Evolutionary conservation across 2,113 vertebrate species (phyloP).

Genomic region (Lophochroa leadbeateri): DNA sequence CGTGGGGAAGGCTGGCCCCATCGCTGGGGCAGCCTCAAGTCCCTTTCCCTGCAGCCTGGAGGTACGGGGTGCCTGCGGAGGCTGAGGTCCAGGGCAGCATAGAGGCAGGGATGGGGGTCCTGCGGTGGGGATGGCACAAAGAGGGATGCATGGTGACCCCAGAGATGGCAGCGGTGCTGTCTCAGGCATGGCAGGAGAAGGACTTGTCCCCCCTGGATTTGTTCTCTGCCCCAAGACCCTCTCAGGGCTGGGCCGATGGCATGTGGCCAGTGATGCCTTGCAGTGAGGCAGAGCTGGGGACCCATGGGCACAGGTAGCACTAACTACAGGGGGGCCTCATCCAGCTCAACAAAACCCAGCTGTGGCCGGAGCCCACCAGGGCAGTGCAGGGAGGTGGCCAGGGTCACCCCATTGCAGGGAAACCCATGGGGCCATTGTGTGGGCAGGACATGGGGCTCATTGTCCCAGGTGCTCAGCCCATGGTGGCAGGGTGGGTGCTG

Average conservation of each 20-base stretch:
- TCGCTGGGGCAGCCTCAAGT: rapidly evolving
- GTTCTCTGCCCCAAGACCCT: not conserved
- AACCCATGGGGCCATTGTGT: rapidly evolving
- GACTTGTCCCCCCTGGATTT: not conserved
- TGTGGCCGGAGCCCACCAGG: not conserved
- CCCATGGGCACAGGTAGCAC: not conserved
- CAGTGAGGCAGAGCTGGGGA: not conserved
- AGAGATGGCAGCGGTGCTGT: not conserved
- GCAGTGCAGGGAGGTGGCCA: rapidly evolving
- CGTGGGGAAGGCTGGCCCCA: rapidly evolving
- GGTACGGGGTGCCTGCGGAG: rapidly evolving
- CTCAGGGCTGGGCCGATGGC: rapidly evolving
- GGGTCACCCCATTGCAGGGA: rapidly evolving
- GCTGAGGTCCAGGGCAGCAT: not conserved
- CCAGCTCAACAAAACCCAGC: not conserved
- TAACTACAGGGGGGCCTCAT: not conserved
- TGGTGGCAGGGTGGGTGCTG: not conserved
- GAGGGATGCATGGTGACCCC: rapidly evolving
- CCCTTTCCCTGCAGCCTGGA: rapidly evolving
- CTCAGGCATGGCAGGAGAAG: not conserved
- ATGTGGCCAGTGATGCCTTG: not conserved
- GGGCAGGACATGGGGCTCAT: not conserved
- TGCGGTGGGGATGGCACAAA: rapidly evolving
- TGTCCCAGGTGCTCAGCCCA: not conserved
- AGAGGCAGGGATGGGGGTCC: rapidly evolving